Conservation (phyloP, 1,140 invertebrate species). For the Nasonia giraulti region DNA sequence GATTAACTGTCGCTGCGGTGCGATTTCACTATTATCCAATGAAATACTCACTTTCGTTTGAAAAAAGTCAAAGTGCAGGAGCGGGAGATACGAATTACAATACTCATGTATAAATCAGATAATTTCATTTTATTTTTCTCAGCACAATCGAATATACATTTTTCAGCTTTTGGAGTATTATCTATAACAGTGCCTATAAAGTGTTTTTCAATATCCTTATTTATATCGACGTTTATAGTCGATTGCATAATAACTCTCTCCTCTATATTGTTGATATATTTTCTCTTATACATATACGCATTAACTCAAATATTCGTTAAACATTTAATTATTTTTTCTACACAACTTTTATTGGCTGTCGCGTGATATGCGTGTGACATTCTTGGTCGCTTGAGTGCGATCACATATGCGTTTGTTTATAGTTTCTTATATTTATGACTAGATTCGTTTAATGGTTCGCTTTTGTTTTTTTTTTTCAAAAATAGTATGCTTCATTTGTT, state of each 20-base stretch:
- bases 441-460: not conserved
- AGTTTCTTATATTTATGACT: conserved; percentile 21
- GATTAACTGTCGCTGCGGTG: no score
- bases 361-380: conserved; percentile 68
- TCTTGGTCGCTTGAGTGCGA: conserved; percentile 68
- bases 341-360: conserved; percentile 40
- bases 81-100: not conserved
- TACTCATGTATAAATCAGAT: not conserved
- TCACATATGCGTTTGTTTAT: conserved; percentile 60
- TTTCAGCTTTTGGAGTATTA: not conserved
- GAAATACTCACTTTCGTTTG: no score
- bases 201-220: not conserved
- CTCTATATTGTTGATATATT: not conserved
- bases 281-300: not conserved
- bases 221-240: not conserved
- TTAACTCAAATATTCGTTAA: not conserved
- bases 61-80: no score
- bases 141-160: conserved; percentile 22
- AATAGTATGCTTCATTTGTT: not conserved
- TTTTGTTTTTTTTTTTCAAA: not conserved
- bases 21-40: no score
- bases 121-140: conserved; percentile 27
- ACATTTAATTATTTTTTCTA: not conserved
- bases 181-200: conserved; percentile 13
- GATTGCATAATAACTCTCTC: not conserved